These are phyloP conservation scores for Aldrovandia affinis DNA, from an alignment of 2,797 vertebrate genomes.

Conservation along the genomic window DNA sequence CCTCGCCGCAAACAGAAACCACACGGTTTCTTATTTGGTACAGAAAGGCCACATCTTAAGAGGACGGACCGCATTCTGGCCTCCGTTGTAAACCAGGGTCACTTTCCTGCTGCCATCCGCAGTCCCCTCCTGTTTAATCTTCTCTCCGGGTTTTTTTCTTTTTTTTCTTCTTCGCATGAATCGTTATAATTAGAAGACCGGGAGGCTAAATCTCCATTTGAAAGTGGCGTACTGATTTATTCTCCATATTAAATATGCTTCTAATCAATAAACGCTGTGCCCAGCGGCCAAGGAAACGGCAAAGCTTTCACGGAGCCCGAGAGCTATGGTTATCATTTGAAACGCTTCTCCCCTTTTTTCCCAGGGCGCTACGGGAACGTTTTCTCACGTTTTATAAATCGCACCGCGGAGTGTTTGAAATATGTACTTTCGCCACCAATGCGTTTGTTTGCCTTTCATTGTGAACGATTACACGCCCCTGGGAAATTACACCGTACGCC, in stretches of 20 bases:
- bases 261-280: constrained; percentile 64
- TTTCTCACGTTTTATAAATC: constrained; percentile 52
- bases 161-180: too few relatives aligned
- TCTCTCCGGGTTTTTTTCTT: constrained; percentile 51
- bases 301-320: constrained; percentile 28
- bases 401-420: constrained; percentile 60
- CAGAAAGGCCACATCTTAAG: constrained; percentile 77
- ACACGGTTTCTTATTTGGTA: constrained; percentile 71
- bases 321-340: constrained; percentile 39
- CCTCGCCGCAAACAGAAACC: constrained; percentile 70
- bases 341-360: constrained; percentile 46
- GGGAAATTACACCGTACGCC: constrained; percentile 58
- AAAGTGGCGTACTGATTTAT: constrained; percentile 62
- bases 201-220: constrained; percentile 55
- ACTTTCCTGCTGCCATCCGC: constrained; percentile 71
- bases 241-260: constrained; percentile 55
- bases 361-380: constrained; percentile 46
- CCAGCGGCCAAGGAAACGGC: constrained; percentile 32
- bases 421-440: constrained; percentile 54
- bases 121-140: constrained; percentile 67
- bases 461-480: constrained; percentile 59
- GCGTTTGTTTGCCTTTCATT: constrained; percentile 58
- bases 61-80: constrained; percentile 64
- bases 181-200: constrained; percentile 72
- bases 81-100: constrained; percentile 67